Evolutionary conservation across 2,797 vertebrate species (phyloP).

Genomic region (Aphelocoma californica): DNA sequence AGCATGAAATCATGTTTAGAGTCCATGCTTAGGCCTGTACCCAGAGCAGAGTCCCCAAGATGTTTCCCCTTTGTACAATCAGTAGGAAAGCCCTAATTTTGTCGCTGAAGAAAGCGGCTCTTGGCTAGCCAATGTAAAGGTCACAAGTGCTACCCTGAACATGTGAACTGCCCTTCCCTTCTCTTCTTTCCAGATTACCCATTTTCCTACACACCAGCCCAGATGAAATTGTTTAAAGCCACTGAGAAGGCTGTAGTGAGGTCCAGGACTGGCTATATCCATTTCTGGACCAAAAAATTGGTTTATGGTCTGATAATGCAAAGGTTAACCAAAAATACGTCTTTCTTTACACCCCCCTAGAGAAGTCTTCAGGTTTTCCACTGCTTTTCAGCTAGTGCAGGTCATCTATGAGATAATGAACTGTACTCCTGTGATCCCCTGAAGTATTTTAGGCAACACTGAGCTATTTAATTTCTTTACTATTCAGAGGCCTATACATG

Average conservation of each 20-base stretch:
- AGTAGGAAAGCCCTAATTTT: not conserved
- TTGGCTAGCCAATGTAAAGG: not conserved
- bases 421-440: not conserved
- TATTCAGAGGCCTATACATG: not conserved
- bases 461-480: not conserved
- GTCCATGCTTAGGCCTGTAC: not conserved
- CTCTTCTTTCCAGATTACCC: not conserved
- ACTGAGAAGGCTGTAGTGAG: not conserved
- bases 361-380: not conserved
- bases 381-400: not conserved
- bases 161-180: not conserved
- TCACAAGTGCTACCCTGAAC: not conserved
- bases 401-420: not conserved
- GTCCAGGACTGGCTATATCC: not conserved
- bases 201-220: not conserved
- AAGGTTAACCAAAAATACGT: not conserved
- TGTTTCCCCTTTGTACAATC: not conserved
- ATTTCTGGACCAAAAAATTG: not conserved
- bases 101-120: not conserved
- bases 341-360: not conserved
- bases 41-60: not conserved
- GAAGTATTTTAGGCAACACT: not conserved
- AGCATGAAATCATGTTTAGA: not conserved
- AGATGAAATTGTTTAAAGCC: not conserved
- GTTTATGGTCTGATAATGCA: not conserved